Conservation (phyloP, 2,113 vertebrate species). For the Tylochromis polylepis region DNA sequence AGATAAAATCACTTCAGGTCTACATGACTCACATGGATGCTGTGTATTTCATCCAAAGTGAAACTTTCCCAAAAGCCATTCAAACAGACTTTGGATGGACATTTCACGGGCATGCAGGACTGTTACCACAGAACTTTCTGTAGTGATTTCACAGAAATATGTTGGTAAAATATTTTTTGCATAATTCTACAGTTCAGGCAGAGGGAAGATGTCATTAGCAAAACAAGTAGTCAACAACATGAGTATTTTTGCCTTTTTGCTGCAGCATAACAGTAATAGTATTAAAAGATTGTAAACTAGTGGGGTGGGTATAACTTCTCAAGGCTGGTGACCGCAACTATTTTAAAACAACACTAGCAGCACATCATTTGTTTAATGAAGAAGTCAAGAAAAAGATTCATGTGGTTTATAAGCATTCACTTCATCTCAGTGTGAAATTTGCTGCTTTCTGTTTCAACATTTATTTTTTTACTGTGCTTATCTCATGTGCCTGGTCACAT, state of each 20-base stretch:
- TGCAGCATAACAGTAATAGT: background rate
- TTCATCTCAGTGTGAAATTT: background rate
- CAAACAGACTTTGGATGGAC: background rate
- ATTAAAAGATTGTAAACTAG: background rate
- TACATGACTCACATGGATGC: background rate
- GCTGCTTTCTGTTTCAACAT: background rate
- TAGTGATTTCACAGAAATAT: background rate
- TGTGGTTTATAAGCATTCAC: background rate
- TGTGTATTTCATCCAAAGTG: background rate
- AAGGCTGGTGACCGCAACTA: background rate
- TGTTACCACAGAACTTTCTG: background rate
- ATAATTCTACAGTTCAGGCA: background rate
- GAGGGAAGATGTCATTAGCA: background rate
- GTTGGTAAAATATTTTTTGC: background rate
- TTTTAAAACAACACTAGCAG: background rate
- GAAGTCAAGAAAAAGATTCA: background rate
- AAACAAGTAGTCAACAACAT: background rate
- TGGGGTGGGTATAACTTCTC: background rate
- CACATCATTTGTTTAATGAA: background rate
- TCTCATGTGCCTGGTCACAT: background rate
- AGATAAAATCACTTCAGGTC: background rate
- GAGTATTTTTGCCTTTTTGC: background rate
- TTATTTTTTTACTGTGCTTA: background rate
- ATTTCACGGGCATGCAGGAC: background rate
- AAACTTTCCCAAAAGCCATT: background rate